Percentiles rank a stretch among this genome's conserved stretches.
These are phyloP conservation scores for Cryptoprocta ferox DNA, from an alignment of 2,797 vertebrate genomes.

Conservation along the genomic window DNA sequence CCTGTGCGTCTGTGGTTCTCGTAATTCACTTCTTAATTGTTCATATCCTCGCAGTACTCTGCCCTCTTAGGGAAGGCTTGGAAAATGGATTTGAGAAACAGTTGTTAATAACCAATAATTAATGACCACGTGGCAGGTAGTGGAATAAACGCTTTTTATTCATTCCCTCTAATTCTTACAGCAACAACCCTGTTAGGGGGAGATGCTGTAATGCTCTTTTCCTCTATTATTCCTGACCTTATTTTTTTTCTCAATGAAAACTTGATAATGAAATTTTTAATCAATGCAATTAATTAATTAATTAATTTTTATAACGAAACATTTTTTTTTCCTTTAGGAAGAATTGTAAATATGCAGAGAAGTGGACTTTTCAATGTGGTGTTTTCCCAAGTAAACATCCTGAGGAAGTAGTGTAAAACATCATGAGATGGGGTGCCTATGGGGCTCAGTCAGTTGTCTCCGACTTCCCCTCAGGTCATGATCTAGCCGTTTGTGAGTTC, in stretches of 20 bases:
- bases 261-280: background rate
- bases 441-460: too few relatives aligned
- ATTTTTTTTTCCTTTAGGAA: background rate
- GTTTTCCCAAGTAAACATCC: background rate
- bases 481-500: too few relatives aligned
- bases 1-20: background rate
- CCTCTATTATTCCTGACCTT: background rate
- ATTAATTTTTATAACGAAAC: background rate
- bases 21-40: background rate
- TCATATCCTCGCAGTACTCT: background rate
- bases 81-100: background rate
- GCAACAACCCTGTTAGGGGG: background rate
- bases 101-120: background rate
- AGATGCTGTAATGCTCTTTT: background rate
- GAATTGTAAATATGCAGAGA: background rate
- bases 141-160: background rate
- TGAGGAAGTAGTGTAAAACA: background rate
- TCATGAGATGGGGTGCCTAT: too few relatives aligned
- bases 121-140: background rate
- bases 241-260: background rate
- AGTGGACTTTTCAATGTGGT: background rate
- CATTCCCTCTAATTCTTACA: background rate
- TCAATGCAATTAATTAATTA: too few relatives aligned
- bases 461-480: too few relatives aligned
- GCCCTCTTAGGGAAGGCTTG: background rate